Evolutionary conservation across 2,113 vertebrate genomes (phyloP).

Genomic region (Catharus bicknelli): DNA sequence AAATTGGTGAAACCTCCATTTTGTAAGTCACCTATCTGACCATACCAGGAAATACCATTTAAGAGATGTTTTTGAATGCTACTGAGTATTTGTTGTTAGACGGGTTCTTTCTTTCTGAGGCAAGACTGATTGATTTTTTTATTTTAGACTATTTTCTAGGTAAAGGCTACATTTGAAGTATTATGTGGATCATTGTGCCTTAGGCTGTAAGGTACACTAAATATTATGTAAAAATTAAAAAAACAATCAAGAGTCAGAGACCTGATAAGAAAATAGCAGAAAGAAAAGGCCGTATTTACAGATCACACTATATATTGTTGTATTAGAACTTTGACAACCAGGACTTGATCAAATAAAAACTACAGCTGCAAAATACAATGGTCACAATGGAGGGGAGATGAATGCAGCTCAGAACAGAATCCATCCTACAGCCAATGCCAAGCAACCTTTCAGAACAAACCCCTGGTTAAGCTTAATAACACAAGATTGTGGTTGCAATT

Average conservation of each 20-base stretch:
- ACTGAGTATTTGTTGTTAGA: background rate
- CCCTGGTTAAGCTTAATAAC: background rate
- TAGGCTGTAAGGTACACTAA: background rate
- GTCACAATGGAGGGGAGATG: fast-evolving
- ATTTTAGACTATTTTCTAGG: background rate
- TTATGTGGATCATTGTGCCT: background rate
- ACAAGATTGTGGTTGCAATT: background rate
- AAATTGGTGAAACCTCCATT: background rate
- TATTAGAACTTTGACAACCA: background rate
- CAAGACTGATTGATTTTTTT: background rate
- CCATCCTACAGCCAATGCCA: background rate
- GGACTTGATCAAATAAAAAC: background rate
- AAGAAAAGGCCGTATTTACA: background rate
- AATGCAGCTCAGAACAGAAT: background rate
- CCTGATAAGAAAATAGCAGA: background rate
- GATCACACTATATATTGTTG: too few species aligned
- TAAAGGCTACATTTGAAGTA: background rate
- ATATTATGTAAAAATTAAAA: background rate
- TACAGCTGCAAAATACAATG: background rate
- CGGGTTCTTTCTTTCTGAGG: background rate
- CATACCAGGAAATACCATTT: background rate
- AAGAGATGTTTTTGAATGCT: background rate
- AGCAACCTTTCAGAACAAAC: background rate
- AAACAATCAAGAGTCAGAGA: background rate
- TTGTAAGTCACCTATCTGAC: fast-evolving